Base-by-base conservation (phyloP, 92 coral and sea anemone genomes). In the Montipora capitata region DNA sequence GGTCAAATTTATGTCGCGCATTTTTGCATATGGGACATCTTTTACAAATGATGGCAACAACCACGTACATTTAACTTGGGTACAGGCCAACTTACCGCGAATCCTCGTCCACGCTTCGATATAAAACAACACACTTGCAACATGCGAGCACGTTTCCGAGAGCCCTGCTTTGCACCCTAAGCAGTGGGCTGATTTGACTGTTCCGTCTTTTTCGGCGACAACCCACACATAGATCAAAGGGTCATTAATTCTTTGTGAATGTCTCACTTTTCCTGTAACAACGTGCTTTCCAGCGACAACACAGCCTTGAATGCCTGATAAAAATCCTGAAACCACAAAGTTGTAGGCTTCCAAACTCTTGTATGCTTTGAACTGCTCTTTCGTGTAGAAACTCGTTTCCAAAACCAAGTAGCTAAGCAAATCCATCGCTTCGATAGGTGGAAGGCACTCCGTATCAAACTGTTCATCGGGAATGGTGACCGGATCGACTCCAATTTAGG, bases 41-140 rank as follows among this genome's bases (percentile, higher is more conserved):
- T 81, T 83, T 17, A 83, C 83, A 83, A 40, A 59, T 76, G 93
- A 51, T 40, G 83, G 89, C 12, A 85, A 42, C 5, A 90, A 7
- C 93, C 93, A 90, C 69, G 86, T 10, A 40, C 91, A 85, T 64
- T 89, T 89, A 8, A 90, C 76, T 78, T 85, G 80, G 0, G 93
- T 90, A 66, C 91, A 89, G 15, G 91, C 49, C 48, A 66, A 71
- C 41, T 89, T 63, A 16, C 84, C 89, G 38, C 68, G 63, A 13
- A 83, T 59, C 15, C 88, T 83, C 38, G 81, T 62, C 71, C 71
- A 83, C 7, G 80, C 84, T 73, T 83, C 88, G 5, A 83, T 14
- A 63, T 83, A 83, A 62, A 83, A 83, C 54, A 83, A 73, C 64
- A 72, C 80, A 18, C 87, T 88, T 38, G 89, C 88, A 1, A 88